These are phyloP conservation scores for Alethe diademata DNA, from an alignment of 2,113 vertebrate species.

Conservation along the genomic window DNA sequence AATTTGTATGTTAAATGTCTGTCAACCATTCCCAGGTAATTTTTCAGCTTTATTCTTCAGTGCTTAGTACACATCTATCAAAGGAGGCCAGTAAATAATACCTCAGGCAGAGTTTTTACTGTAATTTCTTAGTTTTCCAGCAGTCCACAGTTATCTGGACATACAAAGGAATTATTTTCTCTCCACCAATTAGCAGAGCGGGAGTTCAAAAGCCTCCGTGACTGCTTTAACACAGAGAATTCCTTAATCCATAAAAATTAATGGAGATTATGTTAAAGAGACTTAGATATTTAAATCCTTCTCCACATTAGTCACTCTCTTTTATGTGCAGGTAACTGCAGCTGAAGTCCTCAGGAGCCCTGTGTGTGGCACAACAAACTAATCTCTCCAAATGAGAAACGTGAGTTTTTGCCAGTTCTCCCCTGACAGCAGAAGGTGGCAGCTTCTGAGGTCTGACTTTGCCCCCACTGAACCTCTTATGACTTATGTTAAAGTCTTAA, in stretches of 20 bases:
- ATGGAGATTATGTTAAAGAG: slow-evolving; percentile 43
- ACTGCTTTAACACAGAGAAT: slow-evolving; percentile 13
- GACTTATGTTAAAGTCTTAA: not conserved
- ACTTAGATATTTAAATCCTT: slow-evolving; percentile 56
- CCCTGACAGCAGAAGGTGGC: not conserved
- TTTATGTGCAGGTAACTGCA: slow-evolving; percentile 23
- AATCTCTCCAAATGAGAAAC: slow-evolving; percentile 7
- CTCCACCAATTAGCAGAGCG: slow-evolving; percentile 20
- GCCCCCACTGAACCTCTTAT: not conserved
- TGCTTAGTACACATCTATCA: not conserved
- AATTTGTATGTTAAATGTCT: not conserved
- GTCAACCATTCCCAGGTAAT: not conserved
- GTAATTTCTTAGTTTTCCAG: slow-evolving; percentile 16
- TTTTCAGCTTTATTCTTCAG: not conserved
- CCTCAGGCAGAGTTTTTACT: not conserved
- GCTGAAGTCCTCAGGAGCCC: not conserved
- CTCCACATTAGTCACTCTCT: not conserved
- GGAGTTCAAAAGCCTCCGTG: not conserved
- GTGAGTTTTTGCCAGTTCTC: not conserved
- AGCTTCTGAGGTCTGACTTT: not conserved
- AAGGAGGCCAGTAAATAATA: not conserved
- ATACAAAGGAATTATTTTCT: slow-evolving; percentile 38
- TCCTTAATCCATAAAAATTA: slow-evolving; percentile 58
- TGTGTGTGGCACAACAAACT: not conserved
- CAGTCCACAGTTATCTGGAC: slow-evolving; percentile 8